Evolutionary conservation across 2,888 invertebrate species (phyloP), one percentile per base, ranked within the genome.

Genomic region (Ditylenchus weischeri): DNA sequence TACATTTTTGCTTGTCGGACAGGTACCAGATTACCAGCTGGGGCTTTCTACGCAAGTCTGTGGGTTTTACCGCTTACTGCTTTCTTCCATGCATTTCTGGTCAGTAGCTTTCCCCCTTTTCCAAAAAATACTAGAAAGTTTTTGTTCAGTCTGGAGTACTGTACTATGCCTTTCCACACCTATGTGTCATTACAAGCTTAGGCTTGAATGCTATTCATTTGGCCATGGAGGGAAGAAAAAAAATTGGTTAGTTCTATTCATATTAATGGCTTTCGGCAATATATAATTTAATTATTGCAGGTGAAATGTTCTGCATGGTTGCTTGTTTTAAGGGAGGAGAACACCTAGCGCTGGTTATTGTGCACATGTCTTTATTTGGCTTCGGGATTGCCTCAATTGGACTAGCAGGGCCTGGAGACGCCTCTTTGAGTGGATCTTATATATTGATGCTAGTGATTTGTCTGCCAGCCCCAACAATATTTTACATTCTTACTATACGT

Each of bases 71-170:
- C 80, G 18, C 60, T 79, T 18, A 65, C 78, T 10, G 76, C 74
- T n/a, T 49, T 76, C n/a, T 48, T 71, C 54, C 77, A 80, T 64
- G 68, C 75, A 0, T 29, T 75, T 15, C 50, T 77, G 29, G 80
- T 79, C 29, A 71, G 77, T 62, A 23, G 3, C n/a, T 65, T 62
- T 29, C 15, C n/a, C 7, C 7, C 8, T 54, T 54, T 54, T 21
- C 1, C 10, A 4, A 23, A 18, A 18, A 54, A 54, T 11, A 10
- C 8, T 18, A 54, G 11, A 11, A 54, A 15, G 8, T 51, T 51
- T 8, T 29, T n/a, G 1, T 79, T 62, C 65, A 80, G 80, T 70
- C 78, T 23, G 80, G 80, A n/a, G 23, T 78, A 8, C 49, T 79
- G 35, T 79, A 76, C 68, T 71, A 72, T 62, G 54, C 71, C 23